These are phyloP conservation scores for Tragelaphus oryx DNA, from an alignment of 2,797 vertebrate genomes.

Conservation along the genomic window DNA sequence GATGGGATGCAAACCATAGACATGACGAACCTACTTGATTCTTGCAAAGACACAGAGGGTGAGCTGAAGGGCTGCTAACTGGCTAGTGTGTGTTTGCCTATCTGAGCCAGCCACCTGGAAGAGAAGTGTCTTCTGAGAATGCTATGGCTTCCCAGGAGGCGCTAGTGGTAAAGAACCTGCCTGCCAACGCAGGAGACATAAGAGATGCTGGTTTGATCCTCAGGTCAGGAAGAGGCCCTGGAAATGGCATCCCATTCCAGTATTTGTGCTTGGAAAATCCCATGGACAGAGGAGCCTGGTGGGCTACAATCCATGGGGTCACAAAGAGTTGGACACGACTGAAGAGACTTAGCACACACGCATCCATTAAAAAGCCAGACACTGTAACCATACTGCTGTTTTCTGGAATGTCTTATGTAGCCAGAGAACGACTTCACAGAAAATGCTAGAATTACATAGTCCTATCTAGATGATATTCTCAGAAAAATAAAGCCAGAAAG, in stretches of 20 bases:
- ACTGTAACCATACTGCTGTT: background rate
- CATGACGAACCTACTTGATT: background rate
- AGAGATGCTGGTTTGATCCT: background rate
- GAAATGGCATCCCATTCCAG: background rate
- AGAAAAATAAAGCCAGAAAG: background rate
- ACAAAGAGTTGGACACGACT: background rate
- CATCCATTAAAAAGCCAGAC: background rate
- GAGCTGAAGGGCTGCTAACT: background rate
- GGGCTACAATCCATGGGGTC: background rate
- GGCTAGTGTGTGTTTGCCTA: background rate
- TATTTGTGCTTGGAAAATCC: background rate
- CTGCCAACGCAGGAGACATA: background rate
- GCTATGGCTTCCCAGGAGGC: background rate
- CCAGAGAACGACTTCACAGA: background rate
- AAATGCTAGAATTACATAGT: background rate
- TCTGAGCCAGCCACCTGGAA: background rate
- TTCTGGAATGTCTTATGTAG: background rate
- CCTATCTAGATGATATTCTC: background rate
- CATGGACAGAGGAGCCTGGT: background rate
- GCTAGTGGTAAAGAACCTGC: background rate
- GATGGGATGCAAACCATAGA: background rate
- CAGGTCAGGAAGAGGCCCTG: background rate
- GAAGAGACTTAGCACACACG: background rate
- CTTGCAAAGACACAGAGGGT: background rate
- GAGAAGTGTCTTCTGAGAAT: background rate